These are phyloP conservation scores for Eupithecia inturbata DNA, from an alignment of 2,888 invertebrate genomes.

Conservation along the genomic window DNA sequence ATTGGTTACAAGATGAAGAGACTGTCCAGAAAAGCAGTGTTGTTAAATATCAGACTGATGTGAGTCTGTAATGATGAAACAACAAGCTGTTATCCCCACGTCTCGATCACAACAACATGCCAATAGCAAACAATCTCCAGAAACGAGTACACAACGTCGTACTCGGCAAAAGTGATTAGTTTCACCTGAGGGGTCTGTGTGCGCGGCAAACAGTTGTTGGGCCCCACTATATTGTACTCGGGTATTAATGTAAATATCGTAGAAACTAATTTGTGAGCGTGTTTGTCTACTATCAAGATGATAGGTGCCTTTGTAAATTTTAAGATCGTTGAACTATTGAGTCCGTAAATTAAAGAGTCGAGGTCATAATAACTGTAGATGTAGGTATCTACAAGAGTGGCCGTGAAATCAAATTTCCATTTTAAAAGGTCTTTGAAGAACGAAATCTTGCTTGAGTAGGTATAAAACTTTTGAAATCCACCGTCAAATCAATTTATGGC, in stretches of 20 bases:
- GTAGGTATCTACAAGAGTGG: background rate
- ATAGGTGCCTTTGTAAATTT: constrained; percentile 5
- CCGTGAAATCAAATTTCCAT: constrained; percentile 1
- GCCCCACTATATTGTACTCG: constrained; percentile 12
- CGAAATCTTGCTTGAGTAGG: constrained; percentile 5
- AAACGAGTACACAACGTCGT: constrained; percentile 35
- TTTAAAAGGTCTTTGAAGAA: background rate
- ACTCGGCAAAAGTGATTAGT: constrained; percentile 66
- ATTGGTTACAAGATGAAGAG: background rate
- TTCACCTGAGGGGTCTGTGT: constrained; percentile 77
- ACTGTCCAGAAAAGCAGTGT: background rate
- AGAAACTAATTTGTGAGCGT: constrained; percentile 33
- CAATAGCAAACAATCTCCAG: constrained; percentile 21
- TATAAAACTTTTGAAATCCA: constrained; percentile 8
- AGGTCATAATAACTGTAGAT: background rate
- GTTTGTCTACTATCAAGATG: constrained; percentile 23
- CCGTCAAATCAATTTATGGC: constrained; percentile 13
- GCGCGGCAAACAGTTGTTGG: constrained; percentile 72
- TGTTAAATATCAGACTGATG: background rate
- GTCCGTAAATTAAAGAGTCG: background rate
- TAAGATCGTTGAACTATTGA: background rate
- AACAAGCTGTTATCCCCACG: background rate
- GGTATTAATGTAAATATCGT: constrained; percentile 36
- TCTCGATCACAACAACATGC: constrained; percentile 12
- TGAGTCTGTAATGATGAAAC: background rate